Conservation (phyloP, 2,113 vertebrate genomes). For the Aphelocoma coerulescens region DNA sequence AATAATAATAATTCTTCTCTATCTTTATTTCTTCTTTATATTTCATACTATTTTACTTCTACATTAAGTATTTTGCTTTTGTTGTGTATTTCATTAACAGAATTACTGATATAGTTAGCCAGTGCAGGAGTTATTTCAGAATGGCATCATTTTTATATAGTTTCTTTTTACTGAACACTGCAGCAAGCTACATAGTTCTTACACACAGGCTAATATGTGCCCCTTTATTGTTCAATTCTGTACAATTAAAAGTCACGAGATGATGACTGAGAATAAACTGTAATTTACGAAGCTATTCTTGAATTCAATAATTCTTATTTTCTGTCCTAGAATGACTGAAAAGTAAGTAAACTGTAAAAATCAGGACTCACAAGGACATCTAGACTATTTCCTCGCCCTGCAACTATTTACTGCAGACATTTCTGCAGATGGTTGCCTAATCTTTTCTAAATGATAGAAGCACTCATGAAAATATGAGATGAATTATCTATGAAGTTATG, state of each 20-base stretch:
- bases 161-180: not conserved
- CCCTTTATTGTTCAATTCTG: not conserved
- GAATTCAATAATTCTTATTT: not conserved
- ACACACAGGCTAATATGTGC: not conserved
- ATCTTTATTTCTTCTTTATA: not conserved
- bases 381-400: not conserved
- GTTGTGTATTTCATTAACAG: not conserved
- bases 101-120: not conserved
- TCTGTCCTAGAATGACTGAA: not conserved
- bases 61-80: not conserved
- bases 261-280: not conserved
- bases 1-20: not conserved
- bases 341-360: not conserved
- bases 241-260: not conserved
- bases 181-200: not conserved
- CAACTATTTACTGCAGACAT: not conserved
- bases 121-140: not conserved
- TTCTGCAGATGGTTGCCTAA: conserved; percentile 11
- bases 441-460: conserved; percentile 17
- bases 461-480: conserved; percentile 1
- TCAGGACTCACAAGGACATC: not conserved
- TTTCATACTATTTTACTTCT: not conserved
- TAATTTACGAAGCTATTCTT: not conserved
- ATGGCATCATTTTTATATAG: not conserved
- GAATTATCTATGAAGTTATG: conserved; percentile 9